These are phyloP conservation scores for Sinella curviseta DNA, from an alignment of 1,140 invertebrate species.

Conservation along the genomic window DNA sequence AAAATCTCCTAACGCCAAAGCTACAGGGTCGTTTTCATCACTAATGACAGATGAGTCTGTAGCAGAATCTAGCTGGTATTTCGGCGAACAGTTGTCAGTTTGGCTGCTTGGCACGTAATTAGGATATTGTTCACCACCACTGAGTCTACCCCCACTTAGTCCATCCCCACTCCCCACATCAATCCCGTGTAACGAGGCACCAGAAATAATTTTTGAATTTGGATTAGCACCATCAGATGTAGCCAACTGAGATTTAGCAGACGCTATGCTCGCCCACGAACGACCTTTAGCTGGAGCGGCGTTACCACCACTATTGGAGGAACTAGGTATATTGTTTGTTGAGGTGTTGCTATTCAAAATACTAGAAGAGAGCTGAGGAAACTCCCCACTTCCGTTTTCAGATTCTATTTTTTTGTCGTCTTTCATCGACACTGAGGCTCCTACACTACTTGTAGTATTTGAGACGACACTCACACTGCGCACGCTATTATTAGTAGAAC, in stretches of 20 bases:
- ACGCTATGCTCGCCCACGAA: slow-evolving; percentile 41
- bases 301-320: background rate
- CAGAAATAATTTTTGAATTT: background rate
- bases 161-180: background rate
- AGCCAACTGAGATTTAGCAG: slow-evolving; percentile 27
- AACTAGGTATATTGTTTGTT: background rate
- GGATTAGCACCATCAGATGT: slow-evolving; percentile 20
- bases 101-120: slow-evolving; percentile 15
- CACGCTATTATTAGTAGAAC: slow-evolving; percentile 30
- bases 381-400: slow-evolving; percentile 18
- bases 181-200: background rate
- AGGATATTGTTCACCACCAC: background rate
- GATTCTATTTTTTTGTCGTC: slow-evolving; percentile 3
- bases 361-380: slow-evolving; percentile 33
- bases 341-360: background rate
- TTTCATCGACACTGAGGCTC: background rate
- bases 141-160: background rate
- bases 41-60: slow-evolving; percentile 34
- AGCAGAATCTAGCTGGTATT: background rate
- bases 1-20: slow-evolving; percentile 44
- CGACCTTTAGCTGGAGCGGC: background rate
- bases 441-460: no score
- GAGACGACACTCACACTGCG: slow-evolving; percentile 26
- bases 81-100: background rate
- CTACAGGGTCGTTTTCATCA: slow-evolving; percentile 46